A percentile compares a stretch with the other conserved stretches of the same genome.
These are phyloP conservation scores for Misgurnus mizolepis DNA, from an alignment of 2,113 vertebrate species.

Conservation along the genomic window DNA sequence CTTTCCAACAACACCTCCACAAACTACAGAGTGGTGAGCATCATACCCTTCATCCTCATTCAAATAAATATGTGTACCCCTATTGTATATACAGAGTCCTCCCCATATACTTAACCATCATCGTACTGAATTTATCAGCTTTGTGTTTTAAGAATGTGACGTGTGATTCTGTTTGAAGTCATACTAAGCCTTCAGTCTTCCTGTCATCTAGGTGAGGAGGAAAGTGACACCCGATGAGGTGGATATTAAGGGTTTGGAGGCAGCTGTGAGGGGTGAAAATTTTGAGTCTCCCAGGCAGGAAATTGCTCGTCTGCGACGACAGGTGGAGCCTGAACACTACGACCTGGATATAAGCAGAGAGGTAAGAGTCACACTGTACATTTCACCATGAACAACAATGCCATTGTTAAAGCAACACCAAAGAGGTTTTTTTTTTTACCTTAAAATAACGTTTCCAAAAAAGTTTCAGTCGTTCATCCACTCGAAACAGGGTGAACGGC, in stretches of 20 bases:
- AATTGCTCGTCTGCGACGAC: slow-evolving; percentile 88
- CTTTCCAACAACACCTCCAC: slow-evolving; percentile 75
- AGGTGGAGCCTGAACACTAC: slow-evolving; percentile 82
- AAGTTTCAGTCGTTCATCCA: too few relatives aligned
- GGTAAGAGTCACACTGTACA: slow-evolving; percentile 66
- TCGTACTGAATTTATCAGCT: background rate
- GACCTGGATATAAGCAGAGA: slow-evolving; percentile 82
- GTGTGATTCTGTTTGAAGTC: background rate
- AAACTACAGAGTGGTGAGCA: slow-evolving; percentile 85
- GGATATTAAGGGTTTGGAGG: slow-evolving; percentile 92
- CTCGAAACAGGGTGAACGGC: too few relatives aligned
- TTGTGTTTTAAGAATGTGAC: background rate
- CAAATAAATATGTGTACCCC: too few relatives aligned
- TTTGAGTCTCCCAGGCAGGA: slow-evolving; percentile 90
- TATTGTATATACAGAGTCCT: too few relatives aligned
- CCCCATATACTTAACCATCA: too few relatives aligned
- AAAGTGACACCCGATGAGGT: slow-evolving; percentile 92
- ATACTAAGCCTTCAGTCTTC: background rate
- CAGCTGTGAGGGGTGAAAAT: slow-evolving; percentile 80
- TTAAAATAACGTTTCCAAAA: too few relatives aligned
- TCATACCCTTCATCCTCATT: background rate
- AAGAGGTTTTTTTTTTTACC: background rate
- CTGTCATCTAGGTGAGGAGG: slow-evolving; percentile 79
- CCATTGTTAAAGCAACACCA: background rate
- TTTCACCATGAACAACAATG: background rate